Conservation (phyloP, 2,797 vertebrate genomes). For the Galaxias olidus region DNA sequence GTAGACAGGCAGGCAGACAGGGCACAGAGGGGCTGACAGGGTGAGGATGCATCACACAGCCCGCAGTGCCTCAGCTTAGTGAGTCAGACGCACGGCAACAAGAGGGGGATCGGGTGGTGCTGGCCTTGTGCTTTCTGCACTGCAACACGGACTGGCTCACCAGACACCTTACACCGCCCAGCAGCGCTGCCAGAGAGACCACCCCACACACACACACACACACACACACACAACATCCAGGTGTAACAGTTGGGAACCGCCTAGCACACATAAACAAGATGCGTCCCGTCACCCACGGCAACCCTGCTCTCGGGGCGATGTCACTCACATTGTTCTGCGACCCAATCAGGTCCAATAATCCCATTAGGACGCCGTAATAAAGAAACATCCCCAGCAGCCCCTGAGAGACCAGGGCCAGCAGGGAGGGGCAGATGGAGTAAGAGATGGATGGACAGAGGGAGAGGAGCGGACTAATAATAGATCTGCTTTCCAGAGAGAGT, state of each 20-base stretch:
- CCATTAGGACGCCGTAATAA: too few species aligned
- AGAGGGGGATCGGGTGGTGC: constrained; percentile 55
- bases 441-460: background rate
- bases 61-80: constrained; percentile 23
- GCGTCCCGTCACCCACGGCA: too few species aligned
- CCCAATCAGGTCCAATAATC: too few species aligned
- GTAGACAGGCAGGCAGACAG: constrained; percentile 26
- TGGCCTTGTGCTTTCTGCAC: constrained; percentile 56
- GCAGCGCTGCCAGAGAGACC: constrained; percentile 9
- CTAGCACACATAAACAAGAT: constrained; percentile 1
- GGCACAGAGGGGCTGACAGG: background rate
- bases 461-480: too few species aligned
- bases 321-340: too few species aligned
- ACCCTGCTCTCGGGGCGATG: too few species aligned
- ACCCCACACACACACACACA: background rate
- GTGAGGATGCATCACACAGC: constrained; percentile 1
- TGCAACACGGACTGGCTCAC: constrained; percentile 40
- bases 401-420: too few species aligned
- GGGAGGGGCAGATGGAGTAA: too few species aligned
- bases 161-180: constrained; percentile 39
- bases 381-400: too few species aligned
- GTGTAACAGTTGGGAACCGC: constrained; percentile 47
- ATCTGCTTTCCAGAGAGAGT: too few species aligned
- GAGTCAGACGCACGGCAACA: background rate
- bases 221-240: constrained; percentile 29